Conservation (phyloP, 2,797 vertebrate genomes). For the Thaleichthys pacificus region DNA sequence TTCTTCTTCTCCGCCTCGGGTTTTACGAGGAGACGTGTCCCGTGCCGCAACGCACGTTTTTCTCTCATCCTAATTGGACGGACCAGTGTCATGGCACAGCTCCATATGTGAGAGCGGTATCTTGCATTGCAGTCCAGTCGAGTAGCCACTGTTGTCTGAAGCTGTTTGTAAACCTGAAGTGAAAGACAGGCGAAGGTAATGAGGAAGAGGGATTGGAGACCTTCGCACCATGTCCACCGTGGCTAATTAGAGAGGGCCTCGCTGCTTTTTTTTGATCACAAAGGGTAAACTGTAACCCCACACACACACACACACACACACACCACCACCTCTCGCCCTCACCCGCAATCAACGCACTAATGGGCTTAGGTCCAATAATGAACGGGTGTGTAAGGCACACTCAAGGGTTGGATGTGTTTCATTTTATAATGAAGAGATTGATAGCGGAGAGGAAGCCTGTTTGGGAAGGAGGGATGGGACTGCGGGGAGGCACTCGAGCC, state of each 20-base stretch:
- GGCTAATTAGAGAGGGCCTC: slow-evolving; percentile 38
- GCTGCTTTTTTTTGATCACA: slow-evolving; percentile 5
- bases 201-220: slow-evolving; percentile 17
- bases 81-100: neutral
- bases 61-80: neutral
- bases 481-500: neutral
- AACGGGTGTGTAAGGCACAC: slow-evolving; percentile 27
- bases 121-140: slow-evolving; percentile 8
- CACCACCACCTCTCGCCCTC: slow-evolving; percentile 10
- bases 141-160: neutral
- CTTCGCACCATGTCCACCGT: slow-evolving; percentile 21
- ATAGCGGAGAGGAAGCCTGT: neutral
- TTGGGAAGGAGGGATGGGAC: neutral
- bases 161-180: neutral
- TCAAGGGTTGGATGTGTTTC: slow-evolving; percentile 29
- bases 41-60: neutral
- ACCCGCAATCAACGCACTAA: slow-evolving; percentile 34
- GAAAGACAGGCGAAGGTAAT: slow-evolving; percentile 20
- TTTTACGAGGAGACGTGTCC: too few species aligned
- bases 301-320: slow-evolving; percentile 2
- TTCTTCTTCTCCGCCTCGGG: neutral
- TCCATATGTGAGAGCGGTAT: neutral
- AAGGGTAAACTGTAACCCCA: slow-evolving; percentile 34
- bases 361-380: slow-evolving; percentile 44
- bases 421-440: slow-evolving; percentile 39